A percentile compares a stretch with the other conserved stretches of the same genome.
Evolutionary conservation across 2,113 vertebrate genomes (phyloP).

Genomic region (Oncorhynchus gorbuscha): DNA sequence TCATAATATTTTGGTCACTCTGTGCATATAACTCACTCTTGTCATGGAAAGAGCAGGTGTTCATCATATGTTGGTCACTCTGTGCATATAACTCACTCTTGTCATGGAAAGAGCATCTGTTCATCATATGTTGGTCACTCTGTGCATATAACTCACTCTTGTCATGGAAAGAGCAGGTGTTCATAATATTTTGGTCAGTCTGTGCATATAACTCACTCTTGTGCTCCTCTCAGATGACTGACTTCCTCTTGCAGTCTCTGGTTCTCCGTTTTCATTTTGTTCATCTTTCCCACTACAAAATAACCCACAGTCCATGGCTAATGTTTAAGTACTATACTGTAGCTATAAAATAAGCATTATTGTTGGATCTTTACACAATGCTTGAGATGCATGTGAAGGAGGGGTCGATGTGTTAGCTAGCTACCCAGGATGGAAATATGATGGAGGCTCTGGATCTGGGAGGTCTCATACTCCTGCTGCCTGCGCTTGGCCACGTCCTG

Average conservation of each 20-base stretch:
- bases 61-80: too few relatives aligned
- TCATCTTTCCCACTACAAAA: conserved; percentile 69
- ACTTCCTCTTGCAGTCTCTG: conserved; percentile 65
- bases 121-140: too few relatives aligned
- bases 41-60: not conserved
- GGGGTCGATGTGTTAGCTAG: conserved; percentile 7
- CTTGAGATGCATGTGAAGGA: not conserved
- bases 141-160: conserved; percentile 57
- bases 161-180: too few relatives aligned
- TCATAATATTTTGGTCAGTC: too few relatives aligned
- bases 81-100: conserved; percentile 59
- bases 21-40: conserved; percentile 59
- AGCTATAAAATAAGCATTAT: not conserved
- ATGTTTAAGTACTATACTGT: too few relatives aligned
- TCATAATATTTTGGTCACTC: too few relatives aligned
- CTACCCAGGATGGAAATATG: conserved; percentile 87
- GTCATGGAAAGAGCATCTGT: not conserved
- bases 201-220: conserved; percentile 59
- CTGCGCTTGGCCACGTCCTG: conserved; percentile 90
- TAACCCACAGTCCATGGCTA: not conserved
- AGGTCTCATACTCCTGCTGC: conserved; percentile 85
- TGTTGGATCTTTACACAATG: not conserved
- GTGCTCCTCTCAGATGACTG: conserved; percentile 38
- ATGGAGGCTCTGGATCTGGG: conserved; percentile 87
- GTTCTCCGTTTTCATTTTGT: conserved; percentile 69